These are phyloP conservation scores for Drosophila repleta DNA, from an alignment of 1,140 invertebrate species.

Conservation along the genomic window DNA sequence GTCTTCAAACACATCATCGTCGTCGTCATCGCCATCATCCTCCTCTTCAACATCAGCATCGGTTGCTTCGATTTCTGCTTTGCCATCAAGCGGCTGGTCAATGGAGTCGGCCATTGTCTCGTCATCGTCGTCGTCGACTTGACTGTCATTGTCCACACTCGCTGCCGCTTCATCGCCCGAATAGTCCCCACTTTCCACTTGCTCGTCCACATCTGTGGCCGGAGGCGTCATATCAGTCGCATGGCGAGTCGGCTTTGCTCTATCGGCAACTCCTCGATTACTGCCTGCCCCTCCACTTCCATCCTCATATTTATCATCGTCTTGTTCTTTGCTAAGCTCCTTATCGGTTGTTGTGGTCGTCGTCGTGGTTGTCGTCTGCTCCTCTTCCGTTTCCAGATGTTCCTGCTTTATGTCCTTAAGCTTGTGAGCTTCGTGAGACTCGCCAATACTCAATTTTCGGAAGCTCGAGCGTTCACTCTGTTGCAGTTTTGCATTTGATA, in stretches of 20 bases:
- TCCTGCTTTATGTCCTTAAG: slow-evolving; percentile 46
- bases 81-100: slow-evolving; percentile 55
- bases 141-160: slow-evolving; percentile 50
- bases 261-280: slow-evolving; percentile 3
- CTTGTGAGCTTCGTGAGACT: not conserved
- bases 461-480: slow-evolving; percentile 56
- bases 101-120: slow-evolving; percentile 64
- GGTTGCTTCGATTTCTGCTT: slow-evolving; percentile 69
- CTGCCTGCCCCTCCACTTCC: slow-evolving; percentile 16
- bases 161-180: slow-evolving; percentile 26
- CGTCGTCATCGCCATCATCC: slow-evolving; percentile 44
- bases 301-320: slow-evolving; percentile 24
- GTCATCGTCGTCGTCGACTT: slow-evolving; percentile 62
- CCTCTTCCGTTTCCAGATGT: slow-evolving; percentile 48
- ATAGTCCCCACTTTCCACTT: slow-evolving; percentile 21
- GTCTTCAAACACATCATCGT: slow-evolving; percentile 53
- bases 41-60: slow-evolving; percentile 73
- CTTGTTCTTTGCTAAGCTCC: slow-evolving; percentile 31
- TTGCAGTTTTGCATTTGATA: slow-evolving; percentile 24
- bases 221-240: slow-evolving; percentile 70
- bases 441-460: slow-evolving; percentile 37
- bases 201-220: slow-evolving; percentile 63
- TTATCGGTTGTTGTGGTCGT: slow-evolving; percentile 51
- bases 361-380: slow-evolving; percentile 55
- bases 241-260: slow-evolving; percentile 10